Evolutionary conservation across 2,888 invertebrate species (phyloP).

Genomic region (Apoderus coryli): DNA sequence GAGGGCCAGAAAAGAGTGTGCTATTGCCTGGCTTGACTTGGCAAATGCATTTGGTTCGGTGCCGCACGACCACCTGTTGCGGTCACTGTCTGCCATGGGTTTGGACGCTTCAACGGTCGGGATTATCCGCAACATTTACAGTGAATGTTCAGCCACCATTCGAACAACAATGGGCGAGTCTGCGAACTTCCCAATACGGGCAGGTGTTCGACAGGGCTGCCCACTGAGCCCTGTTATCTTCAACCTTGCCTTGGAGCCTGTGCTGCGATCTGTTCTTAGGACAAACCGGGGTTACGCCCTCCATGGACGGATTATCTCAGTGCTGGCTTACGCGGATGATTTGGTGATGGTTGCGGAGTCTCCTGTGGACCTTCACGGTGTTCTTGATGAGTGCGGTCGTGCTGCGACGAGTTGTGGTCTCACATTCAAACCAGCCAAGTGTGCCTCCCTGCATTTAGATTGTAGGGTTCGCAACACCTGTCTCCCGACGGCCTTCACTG

Average conservation of each 20-base stretch:
- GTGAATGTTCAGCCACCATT: constrained; percentile 5
- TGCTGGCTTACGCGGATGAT: no score
- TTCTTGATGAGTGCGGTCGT: constrained; percentile 11
- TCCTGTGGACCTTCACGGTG: constrained; percentile 12
- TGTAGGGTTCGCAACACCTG: constrained; percentile 11
- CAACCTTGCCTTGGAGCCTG: constrained; percentile 18
- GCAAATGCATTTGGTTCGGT: constrained; percentile 29
- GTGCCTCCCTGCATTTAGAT: constrained; percentile 18
- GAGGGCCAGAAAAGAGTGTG: constrained; percentile 10
- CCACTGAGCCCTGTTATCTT: no score
- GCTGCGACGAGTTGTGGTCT: constrained; percentile 17
- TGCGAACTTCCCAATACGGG: constrained; percentile 14
- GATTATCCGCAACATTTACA: constrained; percentile 14
- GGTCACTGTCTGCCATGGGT: constrained; percentile 4
- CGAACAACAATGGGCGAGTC: constrained; percentile 7
- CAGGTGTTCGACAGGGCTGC: constrained; percentile 25
- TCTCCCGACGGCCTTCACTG: constrained; percentile 12
- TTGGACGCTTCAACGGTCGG: neutral
- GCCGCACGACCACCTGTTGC: constrained; percentile 21
- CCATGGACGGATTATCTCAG: neutral
- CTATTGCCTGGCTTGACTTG: constrained; percentile 27
- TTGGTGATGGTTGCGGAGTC: constrained; percentile 10
- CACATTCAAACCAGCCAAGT: constrained; percentile 22
- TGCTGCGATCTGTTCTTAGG: constrained; percentile 10
- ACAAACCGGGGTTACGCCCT: no score